phyloP scores from a whole-genome alignment of 1,140 invertebrate species.

The Drosophila subpulchrella region DNA sequence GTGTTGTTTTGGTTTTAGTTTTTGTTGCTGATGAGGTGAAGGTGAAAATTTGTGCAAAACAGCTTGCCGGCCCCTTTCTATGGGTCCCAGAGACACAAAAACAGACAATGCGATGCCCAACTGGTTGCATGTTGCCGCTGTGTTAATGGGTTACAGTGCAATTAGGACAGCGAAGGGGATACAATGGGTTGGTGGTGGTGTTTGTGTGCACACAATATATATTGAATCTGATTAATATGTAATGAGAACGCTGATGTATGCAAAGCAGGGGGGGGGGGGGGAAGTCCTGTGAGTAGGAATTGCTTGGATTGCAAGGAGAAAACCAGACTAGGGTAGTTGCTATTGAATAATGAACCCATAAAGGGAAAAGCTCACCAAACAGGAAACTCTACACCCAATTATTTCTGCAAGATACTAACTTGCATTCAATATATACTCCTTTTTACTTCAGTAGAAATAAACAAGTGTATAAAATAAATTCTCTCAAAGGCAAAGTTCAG shows the following conservation, averaged over 20 bases:
- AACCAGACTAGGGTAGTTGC: background rate
- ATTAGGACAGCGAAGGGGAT: slow-evolving; percentile 67
- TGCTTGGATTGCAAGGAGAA: background rate
- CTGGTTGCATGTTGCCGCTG: slow-evolving; percentile 43
- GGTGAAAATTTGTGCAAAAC: slow-evolving; percentile 69
- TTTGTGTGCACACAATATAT: background rate
- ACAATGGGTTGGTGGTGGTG: slow-evolving; percentile 2
- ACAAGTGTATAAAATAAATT: too few species aligned
- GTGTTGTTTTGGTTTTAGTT: slow-evolving; percentile 42
- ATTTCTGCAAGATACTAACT: background rate
- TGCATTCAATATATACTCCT: background rate
- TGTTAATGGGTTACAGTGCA: slow-evolving; percentile 80
- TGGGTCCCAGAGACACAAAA: slow-evolving; percentile 9
- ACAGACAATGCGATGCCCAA: slow-evolving; percentile 55
- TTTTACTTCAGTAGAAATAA: background rate
- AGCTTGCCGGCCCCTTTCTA: slow-evolving; percentile 43
- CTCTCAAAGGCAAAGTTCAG: background rate
- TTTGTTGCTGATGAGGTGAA: slow-evolving; percentile 64
- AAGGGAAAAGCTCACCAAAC: background rate
- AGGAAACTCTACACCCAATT: background rate
- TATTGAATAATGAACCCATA: background rate
- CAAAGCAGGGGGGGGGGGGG: background rate
- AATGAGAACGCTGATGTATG: slow-evolving; percentile 36
- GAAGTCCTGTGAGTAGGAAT: slow-evolving; percentile 21
- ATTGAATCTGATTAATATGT: slow-evolving; percentile 55